Evolutionary conservation across 2,888 invertebrate genomes (phyloP).

Genomic region (Mycogona germanica): DNA sequence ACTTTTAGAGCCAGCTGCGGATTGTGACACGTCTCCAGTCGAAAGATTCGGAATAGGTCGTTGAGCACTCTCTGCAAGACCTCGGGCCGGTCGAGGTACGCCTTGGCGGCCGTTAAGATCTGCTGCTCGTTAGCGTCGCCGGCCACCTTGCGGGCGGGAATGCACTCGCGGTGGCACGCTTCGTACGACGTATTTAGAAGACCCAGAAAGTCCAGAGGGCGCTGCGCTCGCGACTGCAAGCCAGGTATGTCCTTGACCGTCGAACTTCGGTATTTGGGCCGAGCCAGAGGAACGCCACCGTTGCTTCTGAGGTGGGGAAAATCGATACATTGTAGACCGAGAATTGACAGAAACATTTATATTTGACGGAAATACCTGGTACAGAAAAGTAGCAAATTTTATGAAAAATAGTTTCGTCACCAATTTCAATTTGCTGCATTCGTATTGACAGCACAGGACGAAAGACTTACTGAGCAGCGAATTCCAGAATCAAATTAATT

Average conservation of each 20-base stretch:
- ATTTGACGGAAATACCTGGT: too few species aligned
- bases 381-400: too few species aligned
- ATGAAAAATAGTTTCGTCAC: too few species aligned
- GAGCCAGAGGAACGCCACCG: too few species aligned
- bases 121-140: slow-evolving; percentile 87
- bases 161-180: slow-evolving; percentile 78
- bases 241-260: slow-evolving; percentile 66
- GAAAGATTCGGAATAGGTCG: slow-evolving; percentile 76
- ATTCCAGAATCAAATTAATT: too few species aligned
- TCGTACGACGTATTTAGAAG: slow-evolving; percentile 79
- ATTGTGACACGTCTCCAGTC: slow-evolving; percentile 65
- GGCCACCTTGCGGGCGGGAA: slow-evolving; percentile 77
- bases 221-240: slow-evolving; percentile 56
- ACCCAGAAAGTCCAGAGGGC: slow-evolving; percentile 78
- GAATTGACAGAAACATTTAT: background rate
- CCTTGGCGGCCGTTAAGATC: slow-evolving; percentile 63
- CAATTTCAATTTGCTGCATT: too few species aligned
- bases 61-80: slow-evolving; percentile 74
- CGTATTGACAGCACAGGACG: too few species aligned
- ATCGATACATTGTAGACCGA: background rate
- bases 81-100: slow-evolving; percentile 72
- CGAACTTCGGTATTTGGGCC: background rate
- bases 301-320: too few species aligned
- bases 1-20: slow-evolving; percentile 57
- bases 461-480: too few species aligned